Evolutionary conservation across 2,113 vertebrate species (phyloP), one percentile per base, ranked within the genome.

Genomic region (Dipodomys merriami): DNA sequence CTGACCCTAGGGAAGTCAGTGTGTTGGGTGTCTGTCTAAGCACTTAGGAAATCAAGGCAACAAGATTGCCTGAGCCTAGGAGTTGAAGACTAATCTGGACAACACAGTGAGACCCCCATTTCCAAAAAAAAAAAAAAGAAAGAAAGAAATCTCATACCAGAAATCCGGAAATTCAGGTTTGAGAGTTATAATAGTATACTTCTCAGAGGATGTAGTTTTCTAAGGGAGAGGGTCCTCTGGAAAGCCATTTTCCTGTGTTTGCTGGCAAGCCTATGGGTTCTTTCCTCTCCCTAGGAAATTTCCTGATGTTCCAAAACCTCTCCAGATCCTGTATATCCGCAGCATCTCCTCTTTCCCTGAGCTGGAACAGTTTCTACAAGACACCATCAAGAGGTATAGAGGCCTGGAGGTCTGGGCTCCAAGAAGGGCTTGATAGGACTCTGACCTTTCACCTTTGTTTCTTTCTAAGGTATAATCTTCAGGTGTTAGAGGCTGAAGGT

Each of bases 301-400:
- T 95, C 99, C 98, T 1, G 98, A 94, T 1, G 91, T 94, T 64
- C 98, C 97, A 95, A 98, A 99, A 78, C 98, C 97, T 88, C 97
- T 99, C 90, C 98, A 98, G 97, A 98, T 99, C 82, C 98, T 99
- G 33, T 99, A 99, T 86, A 98, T 99, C 88, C 99, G 98, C 6
- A 97, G 96, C 0, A 94, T 98, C 46, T 99, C 99, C 2, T 98
- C 99, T 0, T 99, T 99, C 95, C 98, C 99, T 0, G 99, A 99
- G 95, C 98, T 99, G 98, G 99, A 99, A 95, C 98, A 98, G 94
- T 99, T 99, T 96, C 98, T 99, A n/a, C 98, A 99, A 96, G 98
- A 99, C 16, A 99, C 99, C 0, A 98, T 98, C 68, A 99, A 98
- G 97, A 99, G 99, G 99, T 99, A 91, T 0, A 65, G 67, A 60